Percentiles rank a stretch among this genome's conserved stretches.
These are phyloP conservation scores for Gymnorhina tibicen DNA, from an alignment of 2,113 vertebrate species.

Conservation along the genomic window DNA sequence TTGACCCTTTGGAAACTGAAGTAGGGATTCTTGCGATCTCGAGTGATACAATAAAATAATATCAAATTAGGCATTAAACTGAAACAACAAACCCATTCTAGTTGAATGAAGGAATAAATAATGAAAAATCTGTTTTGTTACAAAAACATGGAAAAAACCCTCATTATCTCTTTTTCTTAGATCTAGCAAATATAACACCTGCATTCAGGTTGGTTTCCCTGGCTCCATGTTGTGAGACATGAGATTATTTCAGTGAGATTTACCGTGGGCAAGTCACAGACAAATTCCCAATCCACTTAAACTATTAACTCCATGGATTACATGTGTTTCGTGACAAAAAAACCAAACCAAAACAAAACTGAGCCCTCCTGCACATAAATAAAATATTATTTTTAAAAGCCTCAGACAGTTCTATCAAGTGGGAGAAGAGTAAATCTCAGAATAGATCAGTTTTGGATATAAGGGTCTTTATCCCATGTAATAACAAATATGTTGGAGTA, in stretches of 20 bases:
- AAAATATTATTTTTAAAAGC: background rate
- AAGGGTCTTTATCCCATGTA: background rate
- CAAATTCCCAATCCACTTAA: slow-evolving; percentile 3
- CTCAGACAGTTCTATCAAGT: background rate
- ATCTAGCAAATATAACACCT: background rate
- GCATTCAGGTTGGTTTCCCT: background rate
- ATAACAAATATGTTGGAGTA: background rate
- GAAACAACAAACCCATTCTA: background rate
- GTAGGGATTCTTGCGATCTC: background rate
- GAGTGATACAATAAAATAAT: background rate
- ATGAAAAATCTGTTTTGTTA: background rate
- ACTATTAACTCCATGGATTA: background rate
- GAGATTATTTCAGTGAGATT: background rate
- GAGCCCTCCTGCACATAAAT: background rate
- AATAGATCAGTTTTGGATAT: background rate
- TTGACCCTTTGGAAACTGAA: background rate
- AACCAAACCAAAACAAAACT: background rate
- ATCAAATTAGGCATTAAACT: background rate
- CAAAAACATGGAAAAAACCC: background rate
- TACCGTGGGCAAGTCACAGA: background rate
- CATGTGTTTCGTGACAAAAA: background rate
- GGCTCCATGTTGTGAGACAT: background rate
- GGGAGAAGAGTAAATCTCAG: background rate
- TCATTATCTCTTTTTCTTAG: background rate
- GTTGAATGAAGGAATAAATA: background rate